These are phyloP conservation scores for Anastrepha ludens DNA, from an alignment of 1,140 invertebrate species.

Conservation along the genomic window DNA sequence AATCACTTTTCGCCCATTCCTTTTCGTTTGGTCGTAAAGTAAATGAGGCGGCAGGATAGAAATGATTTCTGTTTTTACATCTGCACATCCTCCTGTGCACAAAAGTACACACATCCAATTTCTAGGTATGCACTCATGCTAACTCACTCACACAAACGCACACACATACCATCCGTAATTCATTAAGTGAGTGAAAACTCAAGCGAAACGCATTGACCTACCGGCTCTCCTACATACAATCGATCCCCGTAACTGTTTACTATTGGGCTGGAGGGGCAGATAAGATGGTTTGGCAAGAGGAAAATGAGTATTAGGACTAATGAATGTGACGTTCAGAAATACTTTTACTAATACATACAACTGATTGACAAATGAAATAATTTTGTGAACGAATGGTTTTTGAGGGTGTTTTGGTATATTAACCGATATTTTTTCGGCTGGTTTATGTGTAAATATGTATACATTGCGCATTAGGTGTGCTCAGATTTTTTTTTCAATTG, in stretches of 20 bases:
- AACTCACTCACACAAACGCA: background rate
- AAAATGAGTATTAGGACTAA: background rate
- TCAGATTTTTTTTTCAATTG: no score
- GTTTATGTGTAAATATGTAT: no score
- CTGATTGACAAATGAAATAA: no score
- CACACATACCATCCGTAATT: background rate
- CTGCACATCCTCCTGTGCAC: background rate
- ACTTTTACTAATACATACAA: no score
- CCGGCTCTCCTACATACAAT: background rate
- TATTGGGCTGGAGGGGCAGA: background rate
- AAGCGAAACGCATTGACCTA: background rate
- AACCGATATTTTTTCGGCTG: no score
- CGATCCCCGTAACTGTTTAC: background rate
- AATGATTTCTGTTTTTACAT: background rate
- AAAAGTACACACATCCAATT: no score
- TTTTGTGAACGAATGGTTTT: no score
- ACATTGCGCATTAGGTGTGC: no score
- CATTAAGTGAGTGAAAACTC: background rate
- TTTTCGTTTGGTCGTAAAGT: background rate
- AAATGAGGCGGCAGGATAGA: background rate
- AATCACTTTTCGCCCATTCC: conserved; percentile 29
- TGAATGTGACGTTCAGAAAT: background rate
- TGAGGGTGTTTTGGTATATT: no score
- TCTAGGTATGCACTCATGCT: background rate
- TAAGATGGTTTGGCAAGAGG: background rate